Evolutionary conservation across 92 coral and sea anemone species (phyloP), one percentile per base, ranked within the genome.

Genomic region (Bergia puertoricense): DNA sequence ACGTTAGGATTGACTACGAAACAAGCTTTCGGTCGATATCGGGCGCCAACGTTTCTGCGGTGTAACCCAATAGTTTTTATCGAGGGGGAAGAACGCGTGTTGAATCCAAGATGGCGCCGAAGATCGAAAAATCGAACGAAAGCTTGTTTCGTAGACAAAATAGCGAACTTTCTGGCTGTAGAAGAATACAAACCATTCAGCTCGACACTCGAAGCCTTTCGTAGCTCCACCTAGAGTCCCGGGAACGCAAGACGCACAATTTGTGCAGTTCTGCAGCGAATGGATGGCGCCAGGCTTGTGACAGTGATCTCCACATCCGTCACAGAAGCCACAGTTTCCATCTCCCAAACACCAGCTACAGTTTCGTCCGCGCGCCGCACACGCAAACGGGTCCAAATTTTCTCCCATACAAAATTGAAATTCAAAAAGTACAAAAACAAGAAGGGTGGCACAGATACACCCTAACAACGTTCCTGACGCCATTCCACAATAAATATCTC

Each of bases 271-370:
- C 56, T 94, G 91, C 40, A 95, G 90, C 74, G 93, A 91, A 77
- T 96, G 95, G 15, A 91, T 94, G 23, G 98, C 98, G 38, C 94
- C 97, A 4, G 97, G 93, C 66, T 91, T 96, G 81, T 97, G 99
- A 74, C 99, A 97, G 15, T 95, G 93, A 89, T 97, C 99, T 5
- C 98, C 98, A 82, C 99, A 97, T 42, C 91, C 90, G 91, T 97
- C 99, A 86, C 99, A 97, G 86, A 97, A 97, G 39, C 99, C 99
- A 86, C 99, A 97, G 75, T 95, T 97, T 38, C 99, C 98, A 80
- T 97, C 99, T 88, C 97, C 94, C 59, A 97, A 86, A 80, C 99
- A 97, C 94, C 96, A 97, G 45, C 96, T 91, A 74, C 99, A 97
- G 89, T 97, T 97, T 75, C 95, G 85, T 22, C 99, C 99, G 77